Base-by-base conservation (phyloP, 2,888 invertebrate species). In the Aplocera efformata region DNA sequence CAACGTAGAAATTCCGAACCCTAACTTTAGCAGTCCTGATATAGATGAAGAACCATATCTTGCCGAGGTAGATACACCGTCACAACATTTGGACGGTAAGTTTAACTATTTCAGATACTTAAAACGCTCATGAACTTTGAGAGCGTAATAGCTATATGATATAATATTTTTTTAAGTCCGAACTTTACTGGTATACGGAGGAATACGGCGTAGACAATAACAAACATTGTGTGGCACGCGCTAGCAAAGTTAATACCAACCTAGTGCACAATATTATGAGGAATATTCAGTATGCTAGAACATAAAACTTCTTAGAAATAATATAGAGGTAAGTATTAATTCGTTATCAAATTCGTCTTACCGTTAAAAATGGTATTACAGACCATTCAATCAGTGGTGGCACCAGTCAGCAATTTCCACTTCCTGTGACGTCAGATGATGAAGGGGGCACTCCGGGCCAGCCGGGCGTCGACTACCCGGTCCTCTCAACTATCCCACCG, bases 401-500 rank as follows among this genome's bases (percentile, higher is more conserved):
- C n/a, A 79, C 69, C 22, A 78, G 76, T 30, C 88, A 88, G 51
- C 73, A 67, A 32, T 88, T 84, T 44, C 88, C 88, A 1, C 67
- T 76, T 30, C 79, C 67, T 0, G 67, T 78, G 34, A 64, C 84
- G 3, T 89, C 86, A 1, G 88, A 89, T 50, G 90, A 89, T 10
- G 91, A 86, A 53, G 91, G 91, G 8, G 91, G 90, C 9, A 91
- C 91, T 32, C 93, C 92, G 0, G 93, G 93, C 6, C 61, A 58
- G 6, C 92, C 96, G 0, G 94, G 94, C 6, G 83, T 94, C 5
- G 96, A 96, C 79, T 96, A 96, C 76, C 96, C 96, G 0, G 92
- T 91, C 17, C 90, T 94, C 33, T 90, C 92, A 0, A 89, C 85
- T 20, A 96, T 96, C 44, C 96, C 96, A 0, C 85, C 89, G 43